Base-by-base conservation (phyloP, 2,888 invertebrate species). In the Epinotia bilunana region DNA sequence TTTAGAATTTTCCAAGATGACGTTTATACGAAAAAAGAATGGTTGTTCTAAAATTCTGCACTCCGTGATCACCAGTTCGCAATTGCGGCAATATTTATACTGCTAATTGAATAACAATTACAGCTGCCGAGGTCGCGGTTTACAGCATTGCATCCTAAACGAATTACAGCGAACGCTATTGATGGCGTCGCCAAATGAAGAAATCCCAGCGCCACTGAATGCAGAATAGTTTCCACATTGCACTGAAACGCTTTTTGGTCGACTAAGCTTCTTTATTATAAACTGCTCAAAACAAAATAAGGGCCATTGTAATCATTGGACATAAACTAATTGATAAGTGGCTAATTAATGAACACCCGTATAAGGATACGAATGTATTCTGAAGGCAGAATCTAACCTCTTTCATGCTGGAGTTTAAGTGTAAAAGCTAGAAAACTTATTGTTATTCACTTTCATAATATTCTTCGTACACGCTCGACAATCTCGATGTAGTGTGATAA, bases 61-160 rank as follows among this genome's bases (percentile, higher is more conserved):
- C 49, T 28, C 16, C 23, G n/a, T n/a, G 12, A 23, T 62, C 18
- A 43, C 43, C n/a, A 43, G 18, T 11, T 23, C 13, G 28, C 39
- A 53, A 65, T n/a, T 18, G 11, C 57, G 18, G 49, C 33, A 53
- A 61, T 70, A 70, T 69, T 60, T 39, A 68, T 46, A 61, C 11
- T 16, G n/a, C 33, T 62, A 55, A 73, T 73, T 68, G 43, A 67
- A 73, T 73, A 60, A 73, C 61, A 68, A 62, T 57, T n/a, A 64
- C 70, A 23, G 23, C 23, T 7, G 49, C n/a, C 49, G 63, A 74
- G 70, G 70, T 58, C 74, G 70, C 58, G 62, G 62, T 28, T 39
- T 20, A 20, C 43, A 39, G 69, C 23, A 46, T 46, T 58, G 58
- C 58, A 69, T 46, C 58, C 12, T 69, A 23, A 69, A 68, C 23